Evolutionary conservation across 1,140 invertebrate genomes (phyloP).

Genomic region (Drosophila arizonae): DNA sequence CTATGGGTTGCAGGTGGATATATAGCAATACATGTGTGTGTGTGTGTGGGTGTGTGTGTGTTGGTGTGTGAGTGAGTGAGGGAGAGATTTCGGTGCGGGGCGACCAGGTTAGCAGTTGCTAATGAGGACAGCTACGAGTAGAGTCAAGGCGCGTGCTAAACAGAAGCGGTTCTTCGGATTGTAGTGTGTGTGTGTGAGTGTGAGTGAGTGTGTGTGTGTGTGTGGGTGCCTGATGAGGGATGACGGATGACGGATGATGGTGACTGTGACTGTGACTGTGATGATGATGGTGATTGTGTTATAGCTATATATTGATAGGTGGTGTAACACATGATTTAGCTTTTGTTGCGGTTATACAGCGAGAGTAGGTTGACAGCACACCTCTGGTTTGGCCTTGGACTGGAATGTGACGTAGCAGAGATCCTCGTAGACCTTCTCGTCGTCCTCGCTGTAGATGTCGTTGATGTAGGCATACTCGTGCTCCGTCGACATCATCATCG

Average conservation of each 20-base stretch:
- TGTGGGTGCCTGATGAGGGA: background rate
- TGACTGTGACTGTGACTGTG: no score
- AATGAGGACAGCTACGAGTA: conserved; percentile 19
- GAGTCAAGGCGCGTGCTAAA: conserved; percentile 1
- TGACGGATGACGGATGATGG: no score
- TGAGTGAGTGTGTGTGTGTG: no score
- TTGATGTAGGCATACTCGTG: conserved; percentile 76
- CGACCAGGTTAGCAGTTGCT: background rate
- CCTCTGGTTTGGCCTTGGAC: conserved; percentile 85
- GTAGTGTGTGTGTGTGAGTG: no score
- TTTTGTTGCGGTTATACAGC: background rate
- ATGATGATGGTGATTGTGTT: no score
- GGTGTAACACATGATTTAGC: background rate
- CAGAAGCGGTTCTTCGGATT: no score
- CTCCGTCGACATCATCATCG: conserved; percentile 57
- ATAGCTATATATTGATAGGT: background rate
- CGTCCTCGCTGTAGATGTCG: conserved; percentile 83
- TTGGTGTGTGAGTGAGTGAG: background rate
- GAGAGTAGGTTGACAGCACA: conserved; percentile 53
- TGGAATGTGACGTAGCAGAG: conserved; percentile 93
- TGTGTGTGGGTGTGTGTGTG: background rate
- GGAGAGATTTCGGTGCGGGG: background rate
- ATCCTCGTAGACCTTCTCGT: conserved; percentile 94
- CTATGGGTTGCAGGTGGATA: conserved; percentile 19
- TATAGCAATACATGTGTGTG: background rate